Evolutionary conservation across 2,888 invertebrate species (phyloP).

Genomic region (Macaria notata): DNA sequence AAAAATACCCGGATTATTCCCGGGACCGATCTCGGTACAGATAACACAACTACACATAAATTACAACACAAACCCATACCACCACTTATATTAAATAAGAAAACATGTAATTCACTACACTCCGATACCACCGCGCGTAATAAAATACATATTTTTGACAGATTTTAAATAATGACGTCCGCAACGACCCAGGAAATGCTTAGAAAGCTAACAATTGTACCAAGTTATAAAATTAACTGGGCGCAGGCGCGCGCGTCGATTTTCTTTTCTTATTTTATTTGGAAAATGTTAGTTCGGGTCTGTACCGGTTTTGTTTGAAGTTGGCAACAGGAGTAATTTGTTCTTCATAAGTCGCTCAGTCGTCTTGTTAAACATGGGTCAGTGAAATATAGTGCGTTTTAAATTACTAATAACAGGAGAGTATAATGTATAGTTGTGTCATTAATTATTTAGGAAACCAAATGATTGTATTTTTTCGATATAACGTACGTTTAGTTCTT

Average conservation of each 20-base stretch:
- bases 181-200: constrained; percentile 71
- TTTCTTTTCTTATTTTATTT: too few relatives aligned
- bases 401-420: constrained; percentile 9
- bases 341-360: constrained; percentile 59
- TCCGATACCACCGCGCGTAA: constrained; percentile 67
- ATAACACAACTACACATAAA: constrained; percentile 77
- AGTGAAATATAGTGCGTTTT: constrained; percentile 45
- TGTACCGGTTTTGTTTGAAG: too few relatives aligned
- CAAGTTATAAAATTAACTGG: too few relatives aligned
- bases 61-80: constrained; percentile 76
- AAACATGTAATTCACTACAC: constrained; percentile 79
- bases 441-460: too few relatives aligned
- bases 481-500: too few relatives aligned
- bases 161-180: constrained; percentile 80
- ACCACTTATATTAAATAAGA: constrained; percentile 81
- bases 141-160: constrained; percentile 80
- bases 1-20: constrained; percentile 81
- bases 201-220: constrained; percentile 60
- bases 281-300: too few relatives aligned
- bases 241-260: too few relatives aligned
- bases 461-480: too few relatives aligned
- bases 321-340: constrained; percentile 32
- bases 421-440: constrained; percentile 9
- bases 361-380: constrained; percentile 52
- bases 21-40: constrained; percentile 73